Evolutionary conservation across 2,797 vertebrate species (phyloP), one percentile per base, ranked within the genome.

Genomic region (Eutrigla gurnardus): DNA sequence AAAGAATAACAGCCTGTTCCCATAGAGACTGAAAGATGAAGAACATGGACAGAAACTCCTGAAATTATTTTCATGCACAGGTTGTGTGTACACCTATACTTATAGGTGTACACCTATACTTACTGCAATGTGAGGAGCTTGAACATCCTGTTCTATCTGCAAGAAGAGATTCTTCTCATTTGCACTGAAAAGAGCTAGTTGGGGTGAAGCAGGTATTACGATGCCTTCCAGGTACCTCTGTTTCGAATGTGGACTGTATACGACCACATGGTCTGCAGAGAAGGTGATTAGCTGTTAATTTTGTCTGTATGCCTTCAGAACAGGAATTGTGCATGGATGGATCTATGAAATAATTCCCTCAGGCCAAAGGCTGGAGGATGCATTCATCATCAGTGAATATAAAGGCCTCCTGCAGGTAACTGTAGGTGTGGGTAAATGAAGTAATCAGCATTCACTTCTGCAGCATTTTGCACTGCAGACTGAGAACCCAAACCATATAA

Each of bases 151-250:
- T 58, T 80, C 77, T 73, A 72, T 35, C 13, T 25, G 40, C 40
- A 25, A 62, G 11, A 50, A 40, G 9, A 65, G 18, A 64, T 70
- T 72, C 46, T 81, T 18, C 4, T 64, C 36, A 81, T 86, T 79
- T 85, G 54, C 74, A 73, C 68, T 68, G 63, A 68, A 82, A 80
- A 40, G 55, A 67, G 69, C 49, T 54, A 61, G 9, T 45, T 61
- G 39, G 43, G 72, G 70, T 70, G 55, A 80, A 82, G 71, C 62
- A 17, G 52, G 50, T 59, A 83, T 87, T 81, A 70, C 68, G 75
- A 83, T 49, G 47, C 52, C 62, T 80, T 82, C 68, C 73, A 83
- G 62, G 63, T 49, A 74, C 35, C 14, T 81, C 72, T 60, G 25
- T 39, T 60, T 43, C 18, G 7, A 60, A 43, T 43, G 11, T 8